Conservation (phyloP, 2,113 vertebrate genomes). For the Oryzias celebensis region DNA sequence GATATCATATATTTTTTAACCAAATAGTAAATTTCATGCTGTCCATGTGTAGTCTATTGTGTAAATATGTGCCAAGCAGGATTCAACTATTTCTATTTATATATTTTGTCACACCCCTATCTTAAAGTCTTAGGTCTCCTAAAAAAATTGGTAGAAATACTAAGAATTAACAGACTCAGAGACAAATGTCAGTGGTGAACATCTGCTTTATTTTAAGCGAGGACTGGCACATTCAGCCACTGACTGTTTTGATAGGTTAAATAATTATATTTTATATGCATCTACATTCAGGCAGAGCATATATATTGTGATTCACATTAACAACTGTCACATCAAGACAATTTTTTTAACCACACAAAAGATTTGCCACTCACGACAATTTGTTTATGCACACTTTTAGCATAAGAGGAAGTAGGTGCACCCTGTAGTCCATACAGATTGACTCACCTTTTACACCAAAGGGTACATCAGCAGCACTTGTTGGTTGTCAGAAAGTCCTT, state of each 20-base stretch:
- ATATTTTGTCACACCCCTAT: too few species aligned
- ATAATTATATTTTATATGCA: slow-evolving; percentile 71
- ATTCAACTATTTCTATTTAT: too few species aligned
- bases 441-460: slow-evolving; percentile 61
- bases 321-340: slow-evolving; percentile 74
- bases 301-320: slow-evolving; percentile 55
- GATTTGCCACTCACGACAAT: slow-evolving; percentile 65
- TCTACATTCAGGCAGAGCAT: slow-evolving; percentile 75
- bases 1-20: too few species aligned
- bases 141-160: not conserved
- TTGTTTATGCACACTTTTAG: slow-evolving; percentile 65
- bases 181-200: slow-evolving; percentile 36
- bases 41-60: too few species aligned
- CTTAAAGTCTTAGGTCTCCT: too few species aligned
- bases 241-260: slow-evolving; percentile 61
- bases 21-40: too few species aligned
- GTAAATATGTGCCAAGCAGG: too few species aligned
- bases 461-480: slow-evolving; percentile 64
- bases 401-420: slow-evolving; percentile 66
- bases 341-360: slow-evolving; percentile 63
- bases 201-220: slow-evolving; percentile 71
- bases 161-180: slow-evolving; percentile 15
- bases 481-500: slow-evolving; percentile 52
- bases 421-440: slow-evolving; percentile 63
- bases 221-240: slow-evolving; percentile 69